Percentiles rank a stretch among this genome's conserved stretches.
Evolutionary conservation across 2,888 invertebrate genomes (phyloP).

Genomic region (Dorcus parallelipipedus): DNA sequence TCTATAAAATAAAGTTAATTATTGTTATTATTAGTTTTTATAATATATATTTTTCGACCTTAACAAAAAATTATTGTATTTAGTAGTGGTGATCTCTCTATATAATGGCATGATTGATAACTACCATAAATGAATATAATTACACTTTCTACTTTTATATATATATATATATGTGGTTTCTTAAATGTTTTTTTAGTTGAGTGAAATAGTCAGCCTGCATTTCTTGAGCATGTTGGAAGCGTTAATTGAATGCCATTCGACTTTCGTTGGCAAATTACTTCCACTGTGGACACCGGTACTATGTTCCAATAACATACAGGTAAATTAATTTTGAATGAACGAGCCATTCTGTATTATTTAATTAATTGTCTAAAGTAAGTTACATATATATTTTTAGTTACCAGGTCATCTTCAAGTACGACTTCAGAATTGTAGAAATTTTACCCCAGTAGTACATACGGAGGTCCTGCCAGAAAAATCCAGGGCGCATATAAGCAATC

Average conservation of each 20-base stretch:
- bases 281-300: constrained; percentile 96
- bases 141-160: not conserved
- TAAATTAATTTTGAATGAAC: constrained; percentile 38
- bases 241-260: constrained; percentile 90
- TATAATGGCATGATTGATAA: too few relatives aligned
- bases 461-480: constrained; percentile 49
- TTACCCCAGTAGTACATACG: constrained; percentile 58
- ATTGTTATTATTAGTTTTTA: too few relatives aligned
- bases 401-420: constrained; percentile 85
- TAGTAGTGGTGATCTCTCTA: too few relatives aligned
- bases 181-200: constrained; percentile 60
- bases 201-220: constrained; percentile 97
- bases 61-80: too few relatives aligned
- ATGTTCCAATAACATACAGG: constrained; percentile 83
- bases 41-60: too few relatives aligned
- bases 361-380: not conserved
- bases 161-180: constrained; percentile 1
- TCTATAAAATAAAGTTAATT: too few relatives aligned
- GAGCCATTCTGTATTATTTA: not conserved
- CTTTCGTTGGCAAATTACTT: constrained; percentile 83
- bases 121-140: too few relatives aligned
- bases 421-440: constrained; percentile 84
- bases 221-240: constrained; percentile 94
- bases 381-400: constrained; percentile 57
- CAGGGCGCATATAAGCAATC: constrained; percentile 50